Conservation (phyloP, 1,140 invertebrate species). For the Gonioctena quinquepunctata region DNA sequence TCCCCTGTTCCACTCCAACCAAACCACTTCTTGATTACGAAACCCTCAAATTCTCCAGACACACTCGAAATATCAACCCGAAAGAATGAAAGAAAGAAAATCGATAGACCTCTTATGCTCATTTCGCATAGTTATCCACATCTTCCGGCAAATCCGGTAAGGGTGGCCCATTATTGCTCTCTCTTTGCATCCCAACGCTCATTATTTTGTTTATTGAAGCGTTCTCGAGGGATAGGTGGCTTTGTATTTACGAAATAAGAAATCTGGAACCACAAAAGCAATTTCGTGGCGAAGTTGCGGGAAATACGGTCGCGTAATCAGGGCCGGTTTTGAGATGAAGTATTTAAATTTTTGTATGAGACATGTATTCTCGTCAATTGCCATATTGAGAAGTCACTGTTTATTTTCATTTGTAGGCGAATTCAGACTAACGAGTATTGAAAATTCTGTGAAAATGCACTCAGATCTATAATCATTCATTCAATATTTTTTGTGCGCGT, state of each 20-base stretch:
- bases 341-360: too few species aligned
- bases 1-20: too few species aligned
- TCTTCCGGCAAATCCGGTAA: slow-evolving; percentile 9
- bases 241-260: not conserved
- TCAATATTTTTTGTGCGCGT: too few species aligned
- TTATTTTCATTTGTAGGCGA: too few species aligned
- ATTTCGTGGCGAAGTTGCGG: not conserved
- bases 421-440: too few species aligned
- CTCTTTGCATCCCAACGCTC: not conserved
- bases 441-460: too few species aligned
- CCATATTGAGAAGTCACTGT: too few species aligned
- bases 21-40: not conserved
- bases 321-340: not conserved
- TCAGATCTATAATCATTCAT: too few species aligned
- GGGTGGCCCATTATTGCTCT: not conserved
- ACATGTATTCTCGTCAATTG: too few species aligned
- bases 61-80: not conserved
- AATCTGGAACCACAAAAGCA: not conserved
- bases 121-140: slow-evolving; percentile 5
- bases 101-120: not conserved
- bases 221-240: not conserved
- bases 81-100: slow-evolving; percentile 8
- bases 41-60: not conserved
- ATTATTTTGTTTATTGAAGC: slow-evolving; percentile 15
- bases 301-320: not conserved